A percentile compares a stretch with the other conserved stretches of the same genome.
phyloP scores from a whole-genome alignment of 2,888 invertebrate genomes.

The Meiosimyza decipiens region DNA sequence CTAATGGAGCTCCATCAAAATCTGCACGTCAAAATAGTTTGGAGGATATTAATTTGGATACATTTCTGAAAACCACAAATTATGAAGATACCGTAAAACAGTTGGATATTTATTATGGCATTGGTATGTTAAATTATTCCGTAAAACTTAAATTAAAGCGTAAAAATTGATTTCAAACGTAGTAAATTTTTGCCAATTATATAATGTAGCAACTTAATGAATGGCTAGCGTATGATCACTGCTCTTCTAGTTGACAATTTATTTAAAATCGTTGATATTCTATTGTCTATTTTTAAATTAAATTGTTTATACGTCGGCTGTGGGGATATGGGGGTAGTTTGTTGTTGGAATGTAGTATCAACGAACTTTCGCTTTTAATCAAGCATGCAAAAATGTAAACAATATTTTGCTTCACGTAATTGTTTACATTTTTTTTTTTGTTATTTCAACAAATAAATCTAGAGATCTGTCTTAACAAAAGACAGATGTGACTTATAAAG shows the following conservation, averaged over 20 bases:
- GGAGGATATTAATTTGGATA: slow-evolving; percentile 82
- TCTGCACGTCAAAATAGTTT: slow-evolving; percentile 72
- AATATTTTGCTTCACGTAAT: background rate
- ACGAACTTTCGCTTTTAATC: slow-evolving; percentile 14
- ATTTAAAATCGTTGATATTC: too few species aligned
- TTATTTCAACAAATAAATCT: background rate
- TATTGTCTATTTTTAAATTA: slow-evolving; percentile 21
- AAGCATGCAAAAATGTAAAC: slow-evolving; percentile 7
- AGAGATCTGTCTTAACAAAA: background rate
- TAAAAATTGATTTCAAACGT: slow-evolving; percentile 5
- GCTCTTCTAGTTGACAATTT: background rate
- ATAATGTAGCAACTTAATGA: slow-evolving; percentile 19
- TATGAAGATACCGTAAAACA: slow-evolving; percentile 92
- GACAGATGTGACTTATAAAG: too few species aligned
- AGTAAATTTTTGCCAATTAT: slow-evolving; percentile 16
- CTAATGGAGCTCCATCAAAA: slow-evolving; percentile 49
- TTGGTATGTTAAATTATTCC: slow-evolving; percentile 72
- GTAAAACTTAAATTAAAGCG: background rate
- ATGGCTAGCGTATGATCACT: background rate
- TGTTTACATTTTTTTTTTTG: slow-evolving; percentile 3
- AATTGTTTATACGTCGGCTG: background rate
- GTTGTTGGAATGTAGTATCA: background rate
- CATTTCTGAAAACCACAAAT: slow-evolving; percentile 83
- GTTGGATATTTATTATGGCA: slow-evolving; percentile 93
- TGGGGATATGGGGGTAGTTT: background rate